Evolutionary conservation across 2,888 invertebrate species (phyloP), one percentile per base, ranked within the genome.

Genomic region (Stenotaenia linearis): DNA sequence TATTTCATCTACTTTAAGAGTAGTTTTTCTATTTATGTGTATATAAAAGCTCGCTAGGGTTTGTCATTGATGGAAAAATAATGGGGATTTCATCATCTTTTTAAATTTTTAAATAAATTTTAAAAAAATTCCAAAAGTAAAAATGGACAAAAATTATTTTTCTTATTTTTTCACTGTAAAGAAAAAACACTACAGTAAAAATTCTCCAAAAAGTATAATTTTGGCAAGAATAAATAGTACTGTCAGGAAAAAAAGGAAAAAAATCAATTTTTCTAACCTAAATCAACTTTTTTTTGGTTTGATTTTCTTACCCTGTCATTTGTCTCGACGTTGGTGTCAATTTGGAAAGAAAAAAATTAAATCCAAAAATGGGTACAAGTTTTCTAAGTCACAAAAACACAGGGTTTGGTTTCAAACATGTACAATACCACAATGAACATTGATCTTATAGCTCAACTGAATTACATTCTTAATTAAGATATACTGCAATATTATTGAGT

Each of bases 321-420:
- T 69, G 28, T 10, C 21, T 21, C 23, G 6, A 18, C 2, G 21
- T 56, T 69, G 28, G 15, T 45, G 12, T 45, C 45, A 45, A 45
- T 45, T 45, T 45, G 4, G 18, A 18, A 45, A 45, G 6, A n/a
- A 25, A 69, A 6, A 28, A 69, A 69, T 25, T 69, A 28, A 28
- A 15, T 25, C 10, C 28, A 69, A 69, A 69, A 10, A 4, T 25
- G 69, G 23, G 69, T 10, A 10, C 25, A 28, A 28, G 1, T 28
- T 69, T 69, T 69, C 69, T 69, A 69, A 50, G 69, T 69, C 25
- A 69, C 69, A 28, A 69, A 69, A 69, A 69, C 69, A 69, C 69
- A 23, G 69, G 69, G 69, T 69, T 45, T 28, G 23, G 28, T 69
- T 25, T 28, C 69, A 69, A 69, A 69, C 69, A 69, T 69, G 69